Conservation (phyloP, 1,140 invertebrate genomes). For the Penaeus chinensis region DNA sequence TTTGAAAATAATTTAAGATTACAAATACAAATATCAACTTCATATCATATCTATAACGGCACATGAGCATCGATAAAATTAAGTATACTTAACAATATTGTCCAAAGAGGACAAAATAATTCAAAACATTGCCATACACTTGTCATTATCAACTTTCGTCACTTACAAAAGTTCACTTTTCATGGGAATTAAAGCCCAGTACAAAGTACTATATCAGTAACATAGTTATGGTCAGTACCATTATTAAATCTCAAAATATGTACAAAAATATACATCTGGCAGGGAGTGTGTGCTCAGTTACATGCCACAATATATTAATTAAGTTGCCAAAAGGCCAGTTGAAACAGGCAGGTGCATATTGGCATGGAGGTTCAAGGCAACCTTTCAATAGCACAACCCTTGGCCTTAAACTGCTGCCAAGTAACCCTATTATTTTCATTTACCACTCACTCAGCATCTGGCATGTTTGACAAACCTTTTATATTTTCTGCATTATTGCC, state of each 20-base stretch:
- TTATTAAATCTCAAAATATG: conserved; percentile 59
- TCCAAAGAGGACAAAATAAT: conserved; percentile 44
- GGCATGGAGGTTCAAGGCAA: conserved; percentile 34
- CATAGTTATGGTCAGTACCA: conserved; percentile 55
- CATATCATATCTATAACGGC: conserved; percentile 42
- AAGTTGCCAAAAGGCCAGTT: conserved; percentile 28
- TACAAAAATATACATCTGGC: conserved; percentile 62
- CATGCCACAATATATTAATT: conserved; percentile 41
- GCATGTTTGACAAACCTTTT: not conserved
- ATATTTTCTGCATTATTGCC: conserved; percentile 20
- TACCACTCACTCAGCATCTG: conserved; percentile 3
- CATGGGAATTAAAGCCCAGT: conserved; percentile 56
- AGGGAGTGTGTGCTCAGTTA: conserved; percentile 57
- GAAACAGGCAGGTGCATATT: conserved; percentile 30
- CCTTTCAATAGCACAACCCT: conserved; percentile 11
- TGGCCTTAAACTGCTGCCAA: conserved; percentile 17
- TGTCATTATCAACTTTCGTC: conserved; percentile 46
- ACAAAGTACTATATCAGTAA: conserved; percentile 54
- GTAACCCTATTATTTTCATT: conserved; percentile 12
- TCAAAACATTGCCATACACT: conserved; percentile 46
- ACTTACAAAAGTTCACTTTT: conserved; percentile 50
- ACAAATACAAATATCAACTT: conserved; percentile 55
- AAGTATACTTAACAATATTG: conserved; percentile 56
- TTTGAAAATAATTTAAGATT: conserved; percentile 42
- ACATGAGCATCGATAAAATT: conserved; percentile 59